Percentiles rank a stretch among this genome's conserved stretches.
Evolutionary conservation across 2,113 vertebrate species (phyloP).

Genomic region (Rhea americana): DNA sequence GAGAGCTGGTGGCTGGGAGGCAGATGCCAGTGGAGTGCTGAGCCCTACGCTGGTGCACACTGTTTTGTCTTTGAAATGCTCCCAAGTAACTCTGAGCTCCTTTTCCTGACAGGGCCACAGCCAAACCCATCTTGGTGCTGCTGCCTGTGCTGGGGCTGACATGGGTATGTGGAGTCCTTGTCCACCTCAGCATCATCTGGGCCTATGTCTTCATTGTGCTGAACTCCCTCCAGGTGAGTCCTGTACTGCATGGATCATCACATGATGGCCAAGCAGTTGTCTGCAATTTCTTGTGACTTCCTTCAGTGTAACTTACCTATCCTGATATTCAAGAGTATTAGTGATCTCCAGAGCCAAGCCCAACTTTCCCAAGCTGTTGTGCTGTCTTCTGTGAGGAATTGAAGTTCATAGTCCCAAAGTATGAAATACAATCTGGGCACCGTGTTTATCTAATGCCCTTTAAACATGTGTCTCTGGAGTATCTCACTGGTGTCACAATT

Average conservation of each 20-base stretch:
- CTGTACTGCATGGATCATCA: accelerated
- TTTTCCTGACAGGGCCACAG: slow-evolving; percentile 79
- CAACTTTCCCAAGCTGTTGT: background rate
- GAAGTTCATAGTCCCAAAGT: background rate
- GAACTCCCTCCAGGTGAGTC: slow-evolving; percentile 90
- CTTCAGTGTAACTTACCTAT: background rate
- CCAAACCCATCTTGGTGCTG: slow-evolving; percentile 87
- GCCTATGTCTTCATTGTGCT: slow-evolving; percentile 86
- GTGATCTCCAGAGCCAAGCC: background rate
- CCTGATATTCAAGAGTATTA: background rate
- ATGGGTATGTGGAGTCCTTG: slow-evolving; percentile 89
- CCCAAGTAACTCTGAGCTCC: background rate
- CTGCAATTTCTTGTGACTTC: background rate
- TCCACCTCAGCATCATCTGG: slow-evolving; percentile 84
- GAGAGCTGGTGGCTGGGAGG: background rate
- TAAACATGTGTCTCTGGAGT: background rate
- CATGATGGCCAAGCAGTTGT: background rate
- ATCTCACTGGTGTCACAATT: background rate
- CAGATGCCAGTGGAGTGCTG: background rate
- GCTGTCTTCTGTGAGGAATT: background rate
- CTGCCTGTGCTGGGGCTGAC: slow-evolving; percentile 90
- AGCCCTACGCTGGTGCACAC: accelerated
- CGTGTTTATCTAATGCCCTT: background rate
- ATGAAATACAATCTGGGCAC: background rate
- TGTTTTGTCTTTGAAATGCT: background rate